Evolutionary conservation across 1,140 invertebrate genomes (phyloP).

Genomic region (Amyelois transitella): DNA sequence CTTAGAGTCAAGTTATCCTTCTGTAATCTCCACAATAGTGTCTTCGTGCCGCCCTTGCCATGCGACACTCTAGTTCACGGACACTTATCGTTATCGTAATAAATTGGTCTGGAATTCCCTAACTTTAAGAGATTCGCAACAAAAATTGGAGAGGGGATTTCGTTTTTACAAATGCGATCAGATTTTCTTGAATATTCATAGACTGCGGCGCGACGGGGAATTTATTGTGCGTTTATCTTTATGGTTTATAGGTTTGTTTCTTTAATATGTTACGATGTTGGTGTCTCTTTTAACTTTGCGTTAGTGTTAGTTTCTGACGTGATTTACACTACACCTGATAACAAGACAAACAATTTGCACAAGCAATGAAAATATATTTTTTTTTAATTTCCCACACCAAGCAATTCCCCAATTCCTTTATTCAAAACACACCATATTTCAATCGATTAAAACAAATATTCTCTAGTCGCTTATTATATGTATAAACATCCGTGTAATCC

Average conservation of each 20-base stretch:
- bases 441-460: too few species aligned
- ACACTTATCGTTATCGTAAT: conserved; percentile 69
- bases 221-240: neutral
- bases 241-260: neutral
- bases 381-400: too few species aligned
- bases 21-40: neutral
- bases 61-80: conserved; percentile 51
- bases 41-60: conserved; percentile 23
- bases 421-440: too few species aligned
- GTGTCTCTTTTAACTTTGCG: too few species aligned
- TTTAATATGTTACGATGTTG: too few species aligned
- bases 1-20: neutral
- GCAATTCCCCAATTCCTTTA: too few species aligned
- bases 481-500: conserved; percentile 45
- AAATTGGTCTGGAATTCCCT: conserved; percentile 66
- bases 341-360: too few species aligned
- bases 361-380: too few species aligned
- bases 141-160: conserved; percentile 45
- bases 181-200: conserved; percentile 3
- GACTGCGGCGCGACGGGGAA: neutral
- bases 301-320: too few species aligned
- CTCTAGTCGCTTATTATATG: conserved; percentile 18
- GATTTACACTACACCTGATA: too few species aligned
- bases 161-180: conserved; percentile 18
- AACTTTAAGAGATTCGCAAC: conserved; percentile 51